Evolutionary conservation across 2,113 vertebrate genomes (phyloP), one percentile per base, ranked within the genome.

Genomic region (Rhegmatorhina hoffmannsi): DNA sequence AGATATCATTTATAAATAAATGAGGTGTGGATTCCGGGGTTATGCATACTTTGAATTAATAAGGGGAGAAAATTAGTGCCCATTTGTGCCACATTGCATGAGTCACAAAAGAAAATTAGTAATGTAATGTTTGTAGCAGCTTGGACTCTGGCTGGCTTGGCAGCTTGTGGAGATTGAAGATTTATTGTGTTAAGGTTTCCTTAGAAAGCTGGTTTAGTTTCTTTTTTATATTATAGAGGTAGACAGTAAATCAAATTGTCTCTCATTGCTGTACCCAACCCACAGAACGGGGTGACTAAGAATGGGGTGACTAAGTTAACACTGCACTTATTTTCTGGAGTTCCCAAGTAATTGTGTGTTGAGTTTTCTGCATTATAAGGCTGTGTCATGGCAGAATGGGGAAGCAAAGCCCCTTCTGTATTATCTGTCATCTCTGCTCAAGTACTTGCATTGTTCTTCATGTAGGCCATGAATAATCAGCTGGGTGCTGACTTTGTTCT

Each of bases 401-500:
- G 76, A 21, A 43, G 83, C 69, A 81, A 83, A 96, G 66, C 16
- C 28, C 64, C 60, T 60, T 68, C 85, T 95, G 44, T 46, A 4
- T 55, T 52, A 38, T 56, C 72, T 96, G 92, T 72, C 80, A 56
- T n/a, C 72, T 92, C 82, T 81, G 46, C 60, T 81, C 60, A 50
- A 24, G 72, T 55, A 16, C 50, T 76, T 26, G 17, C 10, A 0
- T 59, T 92, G 83, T 72, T 94, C 83, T 76, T 69, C 29, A 1
- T 5, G 31, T 2, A 38, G 66, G 38, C 68, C 49, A 29, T 84
- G 73, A 93, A 93, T 89, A 90, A 90, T 84, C n/a, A 66, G 53
- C 66, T 36, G 2, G 62, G 8, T 78, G 86, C 95, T 95, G 94
- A 92, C 88, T 60, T 77, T 38, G 68, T 95, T 89, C 82, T 95